phyloP scores from a whole-genome alignment of 2,888 invertebrate species.

The Apeira syringaria region DNA sequence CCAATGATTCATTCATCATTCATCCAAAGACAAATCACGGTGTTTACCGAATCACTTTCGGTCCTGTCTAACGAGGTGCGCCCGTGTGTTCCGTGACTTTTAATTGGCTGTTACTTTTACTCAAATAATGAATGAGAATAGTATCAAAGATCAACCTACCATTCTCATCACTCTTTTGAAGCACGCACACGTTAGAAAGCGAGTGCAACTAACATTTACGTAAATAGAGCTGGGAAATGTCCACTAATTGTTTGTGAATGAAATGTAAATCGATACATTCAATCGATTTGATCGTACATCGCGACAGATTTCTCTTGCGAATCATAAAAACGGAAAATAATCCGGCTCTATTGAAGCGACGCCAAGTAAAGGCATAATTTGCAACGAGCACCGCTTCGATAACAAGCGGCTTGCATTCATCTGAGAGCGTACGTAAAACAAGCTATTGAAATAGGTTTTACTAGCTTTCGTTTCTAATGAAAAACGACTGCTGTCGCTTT shows the following conservation, averaged over 20 bases:
- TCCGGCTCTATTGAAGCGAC: slow-evolving; percentile 64
- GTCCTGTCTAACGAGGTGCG: slow-evolving; percentile 58
- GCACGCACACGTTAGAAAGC: slow-evolving; percentile 60
- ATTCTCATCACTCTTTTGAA: slow-evolving; percentile 55
- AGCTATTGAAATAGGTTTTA: slow-evolving; percentile 60
- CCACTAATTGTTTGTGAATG: slow-evolving; percentile 23
- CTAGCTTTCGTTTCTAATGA: slow-evolving; percentile 63
- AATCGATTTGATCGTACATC: slow-evolving; percentile 26
- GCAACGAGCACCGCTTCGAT: slow-evolving; percentile 48
- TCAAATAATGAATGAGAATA: slow-evolving; percentile 68
- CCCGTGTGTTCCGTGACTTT: slow-evolving; percentile 50
- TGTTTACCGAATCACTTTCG: slow-evolving; percentile 57
- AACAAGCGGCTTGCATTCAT: slow-evolving; percentile 50
- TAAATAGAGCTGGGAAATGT: slow-evolving; percentile 18
- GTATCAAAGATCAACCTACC: slow-evolving; percentile 50
- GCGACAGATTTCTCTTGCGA: slow-evolving; percentile 48
- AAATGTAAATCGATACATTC: slow-evolving; percentile 24
- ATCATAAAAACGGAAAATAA: slow-evolving; percentile 63
- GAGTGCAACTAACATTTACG: slow-evolving; percentile 41
- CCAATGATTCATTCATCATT: slow-evolving; percentile 21
- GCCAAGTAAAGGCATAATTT: slow-evolving; percentile 58
- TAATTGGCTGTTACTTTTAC: slow-evolving; percentile 70
- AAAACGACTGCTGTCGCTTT: slow-evolving; percentile 54
- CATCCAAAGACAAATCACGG: slow-evolving; percentile 24
- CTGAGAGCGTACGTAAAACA: slow-evolving; percentile 50